phyloP scores from a whole-genome alignment of 2,888 invertebrate species.

The Acleris laterana region DNA sequence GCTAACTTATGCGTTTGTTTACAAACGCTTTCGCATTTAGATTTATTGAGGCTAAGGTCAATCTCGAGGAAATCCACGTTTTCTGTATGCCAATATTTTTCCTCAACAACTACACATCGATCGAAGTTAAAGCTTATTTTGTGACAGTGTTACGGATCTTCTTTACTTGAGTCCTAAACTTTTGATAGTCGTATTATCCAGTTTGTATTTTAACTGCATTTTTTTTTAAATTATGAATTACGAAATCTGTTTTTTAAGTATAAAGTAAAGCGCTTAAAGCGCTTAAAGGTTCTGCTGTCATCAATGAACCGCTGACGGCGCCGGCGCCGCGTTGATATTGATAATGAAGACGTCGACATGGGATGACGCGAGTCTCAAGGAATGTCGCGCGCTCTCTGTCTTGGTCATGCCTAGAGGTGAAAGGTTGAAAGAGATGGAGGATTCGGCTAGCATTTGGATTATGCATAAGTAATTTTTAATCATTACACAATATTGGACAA shows the following conservation, averaged over 20 bases:
- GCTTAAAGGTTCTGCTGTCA: conserved; percentile 50
- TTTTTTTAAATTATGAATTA: neutral
- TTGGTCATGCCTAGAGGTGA: conserved; percentile 38
- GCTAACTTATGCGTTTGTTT: neutral
- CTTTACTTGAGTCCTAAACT: no score
- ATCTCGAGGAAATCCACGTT: conserved; percentile 1
- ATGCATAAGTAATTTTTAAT: neutral
- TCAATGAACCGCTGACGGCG: conserved; percentile 65
- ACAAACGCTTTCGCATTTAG: neutral
- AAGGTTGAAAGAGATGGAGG: conserved; percentile 39
- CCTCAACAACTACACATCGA: neutral
- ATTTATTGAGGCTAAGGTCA: conserved; percentile 4
- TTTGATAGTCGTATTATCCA: no score
- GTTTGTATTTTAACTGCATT: no score
- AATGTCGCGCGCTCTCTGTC: conserved; percentile 59
- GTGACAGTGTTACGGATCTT: no score
- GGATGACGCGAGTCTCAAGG: conserved; percentile 63
- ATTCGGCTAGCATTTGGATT: conserved; percentile 35
- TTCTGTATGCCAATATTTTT: neutral
- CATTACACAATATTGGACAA: no score
- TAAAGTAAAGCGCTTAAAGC: conserved; percentile 52
- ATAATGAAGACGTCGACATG: conserved; percentile 66
- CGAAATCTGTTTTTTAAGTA: neutral
- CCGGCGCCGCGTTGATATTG: conserved; percentile 57
- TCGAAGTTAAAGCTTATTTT: neutral